Percentiles rank a stretch among this genome's conserved stretches.
These are phyloP conservation scores for Cremastinae sp. DNA, from an alignment of 2,888 invertebrate genomes.

Conservation along the genomic window DNA sequence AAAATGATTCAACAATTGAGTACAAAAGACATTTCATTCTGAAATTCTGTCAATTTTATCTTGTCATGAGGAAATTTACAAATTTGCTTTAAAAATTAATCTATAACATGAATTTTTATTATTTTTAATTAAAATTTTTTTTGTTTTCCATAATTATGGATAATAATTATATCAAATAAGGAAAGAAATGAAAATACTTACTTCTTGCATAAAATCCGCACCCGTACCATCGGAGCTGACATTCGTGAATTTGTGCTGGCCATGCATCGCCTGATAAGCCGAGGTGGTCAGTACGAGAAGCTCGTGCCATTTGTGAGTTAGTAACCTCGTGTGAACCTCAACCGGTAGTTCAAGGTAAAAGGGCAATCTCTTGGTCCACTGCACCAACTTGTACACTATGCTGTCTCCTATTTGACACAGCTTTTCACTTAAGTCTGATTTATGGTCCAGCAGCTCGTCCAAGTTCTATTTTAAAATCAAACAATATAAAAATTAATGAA, in stretches of 20 bases:
- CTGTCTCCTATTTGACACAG: constrained; percentile 98
- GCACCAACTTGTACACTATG: constrained; percentile 98
- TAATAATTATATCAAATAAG: no score
- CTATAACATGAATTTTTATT: no score
- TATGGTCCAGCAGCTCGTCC: constrained; percentile 94
- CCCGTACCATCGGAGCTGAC: constrained; percentile 82
- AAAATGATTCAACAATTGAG: no score
- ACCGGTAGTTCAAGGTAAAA: constrained; percentile 98
- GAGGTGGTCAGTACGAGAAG: constrained; percentile 95
- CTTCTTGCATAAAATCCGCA: constrained; percentile 93
- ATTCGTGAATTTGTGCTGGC: constrained; percentile 80
- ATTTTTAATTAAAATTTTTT: no score
- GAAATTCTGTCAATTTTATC: no score
- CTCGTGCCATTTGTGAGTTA: constrained; percentile 99
- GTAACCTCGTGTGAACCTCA: constrained; percentile 95
- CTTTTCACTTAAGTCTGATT: constrained; percentile 94
- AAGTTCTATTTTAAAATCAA: constrained; percentile 85
- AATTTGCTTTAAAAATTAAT: no score
- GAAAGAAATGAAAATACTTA: constrained; percentile 76
- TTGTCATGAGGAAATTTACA: no score
- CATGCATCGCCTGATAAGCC: constrained; percentile 95
- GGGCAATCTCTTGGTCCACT: constrained; percentile 99
- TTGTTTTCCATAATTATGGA: no score
- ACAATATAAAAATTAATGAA: neutral
- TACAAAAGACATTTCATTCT: no score